Evolutionary conservation across 2,888 invertebrate species (phyloP).

Genomic region (Clusia tigrina): DNA sequence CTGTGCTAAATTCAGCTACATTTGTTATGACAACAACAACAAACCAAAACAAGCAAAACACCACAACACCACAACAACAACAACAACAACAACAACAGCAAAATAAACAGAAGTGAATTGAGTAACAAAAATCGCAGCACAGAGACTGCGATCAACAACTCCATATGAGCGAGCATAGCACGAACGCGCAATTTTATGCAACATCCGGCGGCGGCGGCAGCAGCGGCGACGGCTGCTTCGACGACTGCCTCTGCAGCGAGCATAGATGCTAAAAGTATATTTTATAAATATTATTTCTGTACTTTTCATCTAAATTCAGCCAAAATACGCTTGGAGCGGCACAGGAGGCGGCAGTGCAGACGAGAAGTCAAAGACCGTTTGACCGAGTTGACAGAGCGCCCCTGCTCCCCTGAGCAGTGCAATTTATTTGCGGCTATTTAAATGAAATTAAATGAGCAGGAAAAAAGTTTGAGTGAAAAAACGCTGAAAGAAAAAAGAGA

Average conservation of each 20-base stretch:
- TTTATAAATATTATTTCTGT: not conserved
- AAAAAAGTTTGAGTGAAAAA: too few species aligned
- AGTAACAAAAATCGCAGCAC: not conserved
- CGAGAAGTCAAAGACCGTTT: conserved; percentile 60
- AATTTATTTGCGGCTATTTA: not conserved
- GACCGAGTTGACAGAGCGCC: conserved; percentile 55
- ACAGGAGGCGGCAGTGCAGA: not conserved
- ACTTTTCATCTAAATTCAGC: not conserved
- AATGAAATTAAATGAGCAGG: too few species aligned
- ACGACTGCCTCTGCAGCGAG: not conserved
- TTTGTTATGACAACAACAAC: not conserved
- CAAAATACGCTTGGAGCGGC: not conserved
- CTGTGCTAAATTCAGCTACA: not conserved
- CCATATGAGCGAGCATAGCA: not conserved
- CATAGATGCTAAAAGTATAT: too few species aligned
- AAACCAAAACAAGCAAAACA: not conserved
- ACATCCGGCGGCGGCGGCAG: conserved; percentile 1
- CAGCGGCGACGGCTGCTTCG: not conserved
- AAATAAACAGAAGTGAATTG: not conserved
- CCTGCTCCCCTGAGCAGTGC: too few species aligned
- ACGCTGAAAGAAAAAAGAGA: not conserved
- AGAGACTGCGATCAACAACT: not conserved
- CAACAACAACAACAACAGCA: not conserved
- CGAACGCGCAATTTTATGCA: conserved; percentile 1
- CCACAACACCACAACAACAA: not conserved